phyloP scores from a whole-genome alignment of 2,113 vertebrate genomes.

The Lucifuga dentata region DNA sequence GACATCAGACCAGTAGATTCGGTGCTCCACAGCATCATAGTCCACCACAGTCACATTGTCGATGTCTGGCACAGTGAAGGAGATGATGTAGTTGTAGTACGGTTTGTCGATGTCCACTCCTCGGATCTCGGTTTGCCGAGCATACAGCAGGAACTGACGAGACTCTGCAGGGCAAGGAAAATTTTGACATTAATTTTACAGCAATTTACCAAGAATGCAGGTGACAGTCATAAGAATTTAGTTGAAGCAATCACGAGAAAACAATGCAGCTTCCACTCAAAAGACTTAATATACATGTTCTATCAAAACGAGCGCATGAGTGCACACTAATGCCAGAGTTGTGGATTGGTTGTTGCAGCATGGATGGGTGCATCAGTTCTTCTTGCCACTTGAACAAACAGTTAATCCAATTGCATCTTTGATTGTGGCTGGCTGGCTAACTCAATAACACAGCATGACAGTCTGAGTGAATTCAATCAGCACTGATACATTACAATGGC shows the following conservation, averaged over 20 bases:
- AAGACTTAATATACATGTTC: background rate
- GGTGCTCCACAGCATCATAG: constrained; percentile 92
- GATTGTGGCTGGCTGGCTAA: constrained; percentile 50
- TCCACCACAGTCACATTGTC: constrained; percentile 97
- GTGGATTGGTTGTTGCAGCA: constrained; percentile 21
- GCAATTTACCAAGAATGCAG: background rate
- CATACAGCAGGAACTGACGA: constrained; percentile 96
- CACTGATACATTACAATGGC: constrained; percentile 37
- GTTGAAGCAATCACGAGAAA: constrained; percentile 23
- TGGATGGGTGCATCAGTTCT: constrained; percentile 34
- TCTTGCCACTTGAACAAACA: constrained; percentile 58
- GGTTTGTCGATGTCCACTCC: constrained; percentile 96
- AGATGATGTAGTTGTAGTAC: constrained; percentile 99
- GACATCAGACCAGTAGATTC: constrained; percentile 98
- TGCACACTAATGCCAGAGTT: constrained; percentile 14
- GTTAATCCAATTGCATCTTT: constrained; percentile 61
- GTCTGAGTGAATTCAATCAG: constrained; percentile 56
- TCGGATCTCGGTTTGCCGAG: constrained; percentile 97
- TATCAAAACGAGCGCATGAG: constrained; percentile 12
- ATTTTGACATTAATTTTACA: constrained; percentile 16
- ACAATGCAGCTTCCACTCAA: constrained; percentile 33
- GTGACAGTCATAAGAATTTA: background rate
- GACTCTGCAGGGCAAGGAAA: constrained; percentile 83
- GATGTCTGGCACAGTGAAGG: constrained; percentile 97
- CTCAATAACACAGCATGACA: constrained; percentile 34